These are phyloP conservation scores for Pelmatolapia mariae DNA, from an alignment of 2,113 vertebrate species.

Conservation along the genomic window DNA sequence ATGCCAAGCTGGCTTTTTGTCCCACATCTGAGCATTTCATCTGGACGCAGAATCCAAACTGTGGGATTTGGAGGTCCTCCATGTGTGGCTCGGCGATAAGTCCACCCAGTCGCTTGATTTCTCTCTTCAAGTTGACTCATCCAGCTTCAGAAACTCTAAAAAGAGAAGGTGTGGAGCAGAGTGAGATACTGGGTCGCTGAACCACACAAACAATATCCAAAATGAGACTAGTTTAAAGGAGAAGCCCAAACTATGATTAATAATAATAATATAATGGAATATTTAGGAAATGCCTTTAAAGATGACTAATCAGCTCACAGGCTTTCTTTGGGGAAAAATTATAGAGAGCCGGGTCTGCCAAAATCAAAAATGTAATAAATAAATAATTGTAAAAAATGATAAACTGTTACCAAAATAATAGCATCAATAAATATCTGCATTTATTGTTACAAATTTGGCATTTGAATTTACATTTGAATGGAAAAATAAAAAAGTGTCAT, in stretches of 20 bases:
- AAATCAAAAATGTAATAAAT: background rate
- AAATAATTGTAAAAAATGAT: background rate
- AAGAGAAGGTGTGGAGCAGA: constrained; percentile 13
- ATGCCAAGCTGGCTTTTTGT: background rate
- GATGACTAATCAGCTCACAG: background rate
- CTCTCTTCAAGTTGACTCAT: background rate
- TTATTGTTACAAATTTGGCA: background rate
- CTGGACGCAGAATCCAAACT: background rate
- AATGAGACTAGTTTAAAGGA: background rate
- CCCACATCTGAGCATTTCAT: background rate
- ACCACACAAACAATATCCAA: background rate
- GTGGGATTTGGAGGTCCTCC: constrained; percentile 8
- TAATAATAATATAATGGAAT: background rate
- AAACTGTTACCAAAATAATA: background rate
- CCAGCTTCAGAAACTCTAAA: constrained; percentile 32
- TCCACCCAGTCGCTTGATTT: background rate
- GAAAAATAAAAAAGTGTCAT: background rate
- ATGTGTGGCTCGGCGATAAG: background rate
- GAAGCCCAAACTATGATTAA: background rate
- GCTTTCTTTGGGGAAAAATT: background rate
- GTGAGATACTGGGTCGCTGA: background rate
- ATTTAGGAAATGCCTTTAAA: background rate
- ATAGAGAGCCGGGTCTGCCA: background rate
- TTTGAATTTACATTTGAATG: background rate
- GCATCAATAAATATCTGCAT: background rate